A percentile compares a stretch with the other conserved stretches of the same genome.
These are phyloP conservation scores for Drosophila helvetica DNA, from an alignment of 2,888 invertebrate species.

Conservation along the genomic window DNA sequence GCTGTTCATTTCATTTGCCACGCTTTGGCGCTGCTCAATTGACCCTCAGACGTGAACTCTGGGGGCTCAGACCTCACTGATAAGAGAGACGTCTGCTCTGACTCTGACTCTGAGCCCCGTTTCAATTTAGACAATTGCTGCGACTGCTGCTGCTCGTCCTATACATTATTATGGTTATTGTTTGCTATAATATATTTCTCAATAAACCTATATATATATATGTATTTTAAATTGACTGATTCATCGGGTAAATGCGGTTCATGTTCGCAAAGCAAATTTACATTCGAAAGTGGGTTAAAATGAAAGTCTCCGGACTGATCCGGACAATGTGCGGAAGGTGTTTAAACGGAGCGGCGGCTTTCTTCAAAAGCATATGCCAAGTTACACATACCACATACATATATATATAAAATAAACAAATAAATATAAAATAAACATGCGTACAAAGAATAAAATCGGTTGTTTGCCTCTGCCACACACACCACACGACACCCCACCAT, in stretches of 20 bases:
- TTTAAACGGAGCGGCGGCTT: conserved; percentile 46
- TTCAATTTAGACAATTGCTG: conserved; percentile 72
- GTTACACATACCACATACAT: too few relatives aligned
- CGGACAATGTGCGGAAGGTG: conserved; percentile 17
- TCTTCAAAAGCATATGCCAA: conserved; percentile 52
- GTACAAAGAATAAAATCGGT: conserved; percentile 64
- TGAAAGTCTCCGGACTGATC: conserved; percentile 56
- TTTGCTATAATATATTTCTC: conserved; percentile 19
- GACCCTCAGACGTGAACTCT: conserved; percentile 67
- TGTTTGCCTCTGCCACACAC: conserved; percentile 47
- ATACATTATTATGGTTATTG: conserved; percentile 27
- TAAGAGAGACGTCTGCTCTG: conserved; percentile 15
- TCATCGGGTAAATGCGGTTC: conserved; percentile 52
- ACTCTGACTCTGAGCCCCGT: conserved; percentile 15
- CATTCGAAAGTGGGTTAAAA: conserved; percentile 68
- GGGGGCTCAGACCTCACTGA: conserved; percentile 26
- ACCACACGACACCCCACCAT: background rate
- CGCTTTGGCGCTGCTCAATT: conserved; percentile 54
- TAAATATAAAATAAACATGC: conserved; percentile 29
- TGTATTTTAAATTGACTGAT: conserved; percentile 70
- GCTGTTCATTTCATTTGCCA: conserved; percentile 18
- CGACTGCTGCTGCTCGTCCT: conserved; percentile 23
- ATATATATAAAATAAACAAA: conserved; percentile 23
- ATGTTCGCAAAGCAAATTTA: conserved; percentile 34
- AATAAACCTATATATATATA: conserved; percentile 55